These are phyloP conservation scores for Hestina assimilis DNA, from an alignment of 1,140 invertebrate species.

Conservation along the genomic window DNA sequence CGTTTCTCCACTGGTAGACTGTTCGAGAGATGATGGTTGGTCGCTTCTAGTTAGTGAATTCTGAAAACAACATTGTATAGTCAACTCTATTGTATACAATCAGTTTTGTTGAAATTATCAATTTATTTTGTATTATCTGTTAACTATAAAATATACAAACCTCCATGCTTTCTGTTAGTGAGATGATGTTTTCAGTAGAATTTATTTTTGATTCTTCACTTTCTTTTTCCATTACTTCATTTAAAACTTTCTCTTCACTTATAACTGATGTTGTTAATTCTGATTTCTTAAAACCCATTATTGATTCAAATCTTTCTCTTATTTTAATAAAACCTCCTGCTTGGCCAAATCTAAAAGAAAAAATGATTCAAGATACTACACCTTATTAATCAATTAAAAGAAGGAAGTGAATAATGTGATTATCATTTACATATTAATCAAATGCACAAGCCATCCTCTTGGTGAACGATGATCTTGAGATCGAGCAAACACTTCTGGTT, in stretches of 20 bases:
- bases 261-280: conserved; percentile 64
- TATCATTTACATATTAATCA: conserved; percentile 88
- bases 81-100: too few species aligned
- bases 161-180: conserved; percentile 54
- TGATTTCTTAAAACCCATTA: conserved; percentile 69
- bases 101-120: background rate
- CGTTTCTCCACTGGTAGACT: conserved; percentile 59
- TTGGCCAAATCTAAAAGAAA: conserved; percentile 86
- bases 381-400: background rate
- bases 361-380: conserved; percentile 1
- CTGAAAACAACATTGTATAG: conserved; percentile 44
- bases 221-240: conserved; percentile 66
- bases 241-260: conserved; percentile 68
- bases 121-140: background rate
- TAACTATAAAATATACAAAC: conserved; percentile 65
- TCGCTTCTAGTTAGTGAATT: conserved; percentile 50
- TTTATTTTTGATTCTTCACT: conserved; percentile 51
- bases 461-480: conserved; percentile 87
- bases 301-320: conserved; percentile 88
- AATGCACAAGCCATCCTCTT: conserved; percentile 96
- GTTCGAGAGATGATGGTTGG: conserved; percentile 63
- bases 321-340: conserved; percentile 93
- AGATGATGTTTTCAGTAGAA: conserved; percentile 45
- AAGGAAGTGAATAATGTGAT: background rate
- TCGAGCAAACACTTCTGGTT: conserved; percentile 87